A percentile compares a stretch with the other conserved stretches of the same genome.
phyloP scores from a whole-genome alignment of 1,140 invertebrate genomes.

The Bacillus rossius region DNA sequence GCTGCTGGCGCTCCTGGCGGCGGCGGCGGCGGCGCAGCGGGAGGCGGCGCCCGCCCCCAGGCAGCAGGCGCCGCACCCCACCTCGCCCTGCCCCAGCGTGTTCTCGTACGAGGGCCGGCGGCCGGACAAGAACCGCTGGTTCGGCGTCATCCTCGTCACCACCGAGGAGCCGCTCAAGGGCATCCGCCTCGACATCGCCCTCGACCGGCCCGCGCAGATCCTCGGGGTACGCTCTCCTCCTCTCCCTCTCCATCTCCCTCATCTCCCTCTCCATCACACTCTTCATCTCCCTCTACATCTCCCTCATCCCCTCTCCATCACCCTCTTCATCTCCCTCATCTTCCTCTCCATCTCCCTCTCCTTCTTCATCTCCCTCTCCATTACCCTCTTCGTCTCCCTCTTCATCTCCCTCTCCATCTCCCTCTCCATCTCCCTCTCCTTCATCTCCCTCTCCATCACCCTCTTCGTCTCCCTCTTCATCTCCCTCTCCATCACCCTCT shows the following conservation, averaged over 20 bases:
- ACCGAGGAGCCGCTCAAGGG: constrained; percentile 25
- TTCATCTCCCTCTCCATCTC: background rate
- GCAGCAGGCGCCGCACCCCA: background rate
- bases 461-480: background rate
- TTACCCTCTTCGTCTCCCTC: background rate
- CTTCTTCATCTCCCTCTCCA: background rate
- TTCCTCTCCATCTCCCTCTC: background rate
- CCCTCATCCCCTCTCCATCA: background rate
- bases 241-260: background rate
- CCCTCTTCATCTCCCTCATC: background rate
- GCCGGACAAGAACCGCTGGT: constrained; percentile 27
- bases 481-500: background rate
- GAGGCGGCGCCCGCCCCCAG: too few relatives aligned
- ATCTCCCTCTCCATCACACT: background rate
- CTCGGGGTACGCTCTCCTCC: constrained; percentile 22
- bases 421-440: background rate
- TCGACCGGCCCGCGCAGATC: constrained; percentile 22
- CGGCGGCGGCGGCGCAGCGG: too few relatives aligned
- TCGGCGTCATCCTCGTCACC: constrained; percentile 22
- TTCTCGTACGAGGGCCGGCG: constrained; percentile 27
- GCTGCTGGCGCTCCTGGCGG: too few relatives aligned
- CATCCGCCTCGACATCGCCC: constrained; percentile 22
- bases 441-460: background rate
- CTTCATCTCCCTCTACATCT: background rate
- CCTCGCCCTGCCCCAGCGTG: constrained; percentile 23